These are phyloP conservation scores for Phenganax subtilis DNA, from an alignment of 92 coral and sea anemone genomes.

Conservation along the genomic window DNA sequence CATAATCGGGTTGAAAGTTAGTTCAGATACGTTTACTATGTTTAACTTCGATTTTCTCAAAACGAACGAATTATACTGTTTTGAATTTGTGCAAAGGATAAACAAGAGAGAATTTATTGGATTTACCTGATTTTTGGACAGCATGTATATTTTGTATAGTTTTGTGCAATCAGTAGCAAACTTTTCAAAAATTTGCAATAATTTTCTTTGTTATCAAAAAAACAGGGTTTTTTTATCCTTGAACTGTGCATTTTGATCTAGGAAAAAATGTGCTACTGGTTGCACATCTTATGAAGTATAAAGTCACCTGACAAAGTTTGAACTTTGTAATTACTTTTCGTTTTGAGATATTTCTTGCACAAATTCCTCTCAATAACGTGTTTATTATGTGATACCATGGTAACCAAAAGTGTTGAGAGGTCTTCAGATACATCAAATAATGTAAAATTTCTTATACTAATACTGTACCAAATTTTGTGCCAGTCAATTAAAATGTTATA, in stretches of 20 bases:
- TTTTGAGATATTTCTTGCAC: conserved; percentile 4
- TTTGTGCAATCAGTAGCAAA: too few relatives aligned
- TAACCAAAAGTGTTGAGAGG: neutral
- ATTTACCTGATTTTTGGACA: too few relatives aligned
- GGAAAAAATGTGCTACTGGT: neutral
- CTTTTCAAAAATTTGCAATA: too few relatives aligned
- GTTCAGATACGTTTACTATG: too few relatives aligned
- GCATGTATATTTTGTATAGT: too few relatives aligned
- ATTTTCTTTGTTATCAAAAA: too few relatives aligned
- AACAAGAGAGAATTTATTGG: too few relatives aligned
- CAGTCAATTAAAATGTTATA: neutral
- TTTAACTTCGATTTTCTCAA: too few relatives aligned
- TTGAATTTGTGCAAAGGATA: too few relatives aligned
- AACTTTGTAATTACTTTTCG: neutral
- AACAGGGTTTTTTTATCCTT: neutral
- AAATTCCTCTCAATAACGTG: conserved; percentile 1
- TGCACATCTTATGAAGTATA: conserved; percentile 13
- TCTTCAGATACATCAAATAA: conserved; percentile 11
- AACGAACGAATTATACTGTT: too few relatives aligned
- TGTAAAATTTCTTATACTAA: conserved; percentile 6
- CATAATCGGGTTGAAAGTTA: neutral
- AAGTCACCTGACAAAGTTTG: conserved; percentile 5
- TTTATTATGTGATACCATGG: conserved; percentile 15
- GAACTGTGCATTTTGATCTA: conserved; percentile 7
- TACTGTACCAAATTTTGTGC: conserved; percentile 4